Evolutionary conservation across 2,797 vertebrate species (phyloP), one percentile per base, ranked within the genome.

Genomic region (Anas flavirostris): DNA sequence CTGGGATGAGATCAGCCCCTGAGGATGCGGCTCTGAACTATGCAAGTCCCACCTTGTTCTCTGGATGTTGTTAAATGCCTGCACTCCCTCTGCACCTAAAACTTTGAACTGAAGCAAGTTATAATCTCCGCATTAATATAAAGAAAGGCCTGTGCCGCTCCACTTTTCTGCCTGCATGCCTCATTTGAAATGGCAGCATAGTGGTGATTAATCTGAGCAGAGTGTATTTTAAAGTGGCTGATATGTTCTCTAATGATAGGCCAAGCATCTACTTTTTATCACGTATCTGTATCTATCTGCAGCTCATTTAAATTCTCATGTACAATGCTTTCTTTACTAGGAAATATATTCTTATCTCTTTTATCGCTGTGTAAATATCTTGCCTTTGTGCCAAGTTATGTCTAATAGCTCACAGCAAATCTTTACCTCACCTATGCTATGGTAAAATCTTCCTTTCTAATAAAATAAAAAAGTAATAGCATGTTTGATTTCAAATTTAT

Each of bases 381-480:
- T 93, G 14, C 31, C 12, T 88, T 76, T 37, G 5, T 82, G 53
- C 33, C 72, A 69, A 78, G 48, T 56, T 79, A 86, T 7, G 33
- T 73, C 59, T 85, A 74, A 80, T 80, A 39, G 25, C 37, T 87
- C 46, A n/a, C 82, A 85, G 25, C 18, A 77, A 93, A 88, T 25
- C 26, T 91, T 78, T 55, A 68, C 52, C 9, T 94, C 72, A 81
- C 39, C 35, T 80, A 22, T 0, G 0, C 26, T 55, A 12, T 43
- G 13, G 11, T 73, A 87, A 78, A 84, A 35, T 14, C 53, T 93
- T 96, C 23, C 25, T 92, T 92, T 79, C 35, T 50, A 82, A 86
- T 31, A 83, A 53, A 46, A 41, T 68, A 56, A 91, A 88, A 62
- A 77, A 41, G 18, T 18, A 82, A 70, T 23, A 19, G 5, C 21